phyloP scores from a whole-genome alignment of 2,888 invertebrate species.

The Pseudolycoriella hygida region DNA sequence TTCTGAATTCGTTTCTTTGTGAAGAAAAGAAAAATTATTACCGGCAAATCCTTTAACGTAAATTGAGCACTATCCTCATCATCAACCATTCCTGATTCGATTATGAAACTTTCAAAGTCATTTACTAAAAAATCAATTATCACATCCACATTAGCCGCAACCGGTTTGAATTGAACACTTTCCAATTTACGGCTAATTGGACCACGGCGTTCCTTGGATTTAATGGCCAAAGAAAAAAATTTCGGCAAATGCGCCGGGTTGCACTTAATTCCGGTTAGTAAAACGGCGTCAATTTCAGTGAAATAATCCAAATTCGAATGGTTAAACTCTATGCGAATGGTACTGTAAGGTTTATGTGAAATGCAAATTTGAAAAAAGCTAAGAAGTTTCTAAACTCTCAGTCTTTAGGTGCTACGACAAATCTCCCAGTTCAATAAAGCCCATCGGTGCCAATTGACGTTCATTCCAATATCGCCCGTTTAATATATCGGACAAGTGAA shows the following conservation, averaged over 20 bases:
- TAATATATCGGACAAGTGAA: too few relatives aligned
- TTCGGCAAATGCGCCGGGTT: slow-evolving; percentile 17
- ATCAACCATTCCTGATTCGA: slow-evolving; percentile 11
- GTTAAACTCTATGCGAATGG: slow-evolving; percentile 71
- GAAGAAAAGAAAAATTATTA: slow-evolving; percentile 11
- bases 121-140: slow-evolving; percentile 24
- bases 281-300: slow-evolving; percentile 72
- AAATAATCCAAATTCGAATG: slow-evolving; percentile 67
- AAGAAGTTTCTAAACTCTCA: too few relatives aligned
- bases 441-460: too few relatives aligned
- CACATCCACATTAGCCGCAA: slow-evolving; percentile 16
- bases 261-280: slow-evolving; percentile 47
- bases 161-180: slow-evolving; percentile 23
- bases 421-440: too few relatives aligned
- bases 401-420: too few relatives aligned
- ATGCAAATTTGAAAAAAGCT: too few relatives aligned
- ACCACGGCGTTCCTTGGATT: slow-evolving; percentile 13
- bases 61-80: slow-evolving; percentile 6
- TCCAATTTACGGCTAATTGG: slow-evolving; percentile 24
- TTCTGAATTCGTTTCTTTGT: background rate
- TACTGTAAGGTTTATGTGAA: too few relatives aligned
- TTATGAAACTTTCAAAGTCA: slow-evolving; percentile 24
- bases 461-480: too few relatives aligned
- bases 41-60: slow-evolving; percentile 26
- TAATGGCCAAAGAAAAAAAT: background rate